phyloP scores from a whole-genome alignment of 2,113 vertebrate genomes.

The Dendropsophus ebraccatus region DNA sequence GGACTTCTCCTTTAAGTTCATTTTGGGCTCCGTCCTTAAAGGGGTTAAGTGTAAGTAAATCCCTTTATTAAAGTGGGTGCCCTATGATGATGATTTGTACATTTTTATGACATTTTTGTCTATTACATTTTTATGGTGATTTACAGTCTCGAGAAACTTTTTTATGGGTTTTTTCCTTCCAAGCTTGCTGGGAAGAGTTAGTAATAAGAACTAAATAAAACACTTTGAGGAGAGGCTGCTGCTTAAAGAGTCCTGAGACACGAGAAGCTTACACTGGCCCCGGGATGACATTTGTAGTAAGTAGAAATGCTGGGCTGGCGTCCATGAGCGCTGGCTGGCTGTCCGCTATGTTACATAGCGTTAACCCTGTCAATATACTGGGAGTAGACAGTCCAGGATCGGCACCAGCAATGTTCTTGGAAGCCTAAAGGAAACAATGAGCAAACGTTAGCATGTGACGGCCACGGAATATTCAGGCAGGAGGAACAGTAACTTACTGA shows the following conservation, averaged over 20 bases:
- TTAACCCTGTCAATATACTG: slow-evolving; percentile 29
- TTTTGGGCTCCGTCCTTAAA: too few relatives aligned
- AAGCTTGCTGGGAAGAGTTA: background rate
- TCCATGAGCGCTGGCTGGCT: slow-evolving; percentile 33
- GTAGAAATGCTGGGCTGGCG: slow-evolving; percentile 19
- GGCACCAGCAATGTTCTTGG: slow-evolving; percentile 27
- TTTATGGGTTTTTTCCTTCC: background rate
- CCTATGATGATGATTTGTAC: background rate
- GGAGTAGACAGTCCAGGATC: background rate
- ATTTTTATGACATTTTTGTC: background rate
- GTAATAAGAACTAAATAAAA: slow-evolving; percentile 17
- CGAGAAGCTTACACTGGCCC: background rate
- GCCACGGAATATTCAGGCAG: background rate
- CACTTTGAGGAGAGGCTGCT: background rate
- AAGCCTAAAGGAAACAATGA: slow-evolving; percentile 20
- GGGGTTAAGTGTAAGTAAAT: background rate
- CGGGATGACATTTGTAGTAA: slow-evolving; percentile 5
- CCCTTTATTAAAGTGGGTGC: background rate
- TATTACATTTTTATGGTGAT: background rate
- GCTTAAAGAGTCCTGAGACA: background rate
- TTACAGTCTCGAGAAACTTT: background rate
- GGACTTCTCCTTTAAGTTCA: too few relatives aligned
- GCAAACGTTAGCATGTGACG: background rate
- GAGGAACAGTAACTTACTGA: slow-evolving; percentile 17
- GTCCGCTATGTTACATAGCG: background rate